A percentile compares a stretch with the other conserved stretches of the same genome.
Conservation (phyloP, 2,113 vertebrate species). For the Nerophis lumbriciformis region DNA sequence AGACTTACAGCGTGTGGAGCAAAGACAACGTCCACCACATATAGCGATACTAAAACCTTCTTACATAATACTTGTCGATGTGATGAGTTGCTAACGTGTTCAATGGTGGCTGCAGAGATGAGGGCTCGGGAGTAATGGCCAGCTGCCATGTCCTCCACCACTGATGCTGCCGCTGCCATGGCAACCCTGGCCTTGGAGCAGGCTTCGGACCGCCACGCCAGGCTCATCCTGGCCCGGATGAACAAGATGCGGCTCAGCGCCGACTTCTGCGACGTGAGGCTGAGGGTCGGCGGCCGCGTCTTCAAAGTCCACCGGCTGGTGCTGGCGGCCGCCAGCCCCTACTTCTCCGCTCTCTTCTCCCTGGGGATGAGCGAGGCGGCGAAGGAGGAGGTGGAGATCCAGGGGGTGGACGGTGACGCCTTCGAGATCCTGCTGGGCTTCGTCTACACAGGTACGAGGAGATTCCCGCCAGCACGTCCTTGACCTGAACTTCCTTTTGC, state of each 20-base stretch:
- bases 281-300: slow-evolving; percentile 79
- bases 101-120: slow-evolving; percentile 7
- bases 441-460: slow-evolving; percentile 84
- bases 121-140: slow-evolving; percentile 11
- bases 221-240: slow-evolving; percentile 85
- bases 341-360: slow-evolving; percentile 89
- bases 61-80: neutral
- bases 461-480: neutral
- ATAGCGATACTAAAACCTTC: too few species aligned
- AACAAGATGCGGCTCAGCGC: slow-evolving; percentile 83
- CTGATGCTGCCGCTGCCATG: slow-evolving; percentile 32
- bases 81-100: slow-evolving; percentile 1
- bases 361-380: slow-evolving; percentile 88
- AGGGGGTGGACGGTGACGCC: slow-evolving; percentile 82
- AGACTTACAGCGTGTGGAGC: too few species aligned
- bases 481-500: neutral
- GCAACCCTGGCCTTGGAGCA: slow-evolving; percentile 48
- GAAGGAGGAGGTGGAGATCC: slow-evolving; percentile 84
- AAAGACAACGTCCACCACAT: too few species aligned
- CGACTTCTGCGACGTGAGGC: slow-evolving; percentile 88
- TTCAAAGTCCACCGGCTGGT: slow-evolving; percentile 88
- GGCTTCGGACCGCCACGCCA: slow-evolving; percentile 81
- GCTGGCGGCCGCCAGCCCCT: slow-evolving; percentile 91
- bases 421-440: slow-evolving; percentile 89
- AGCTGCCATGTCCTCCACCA: slow-evolving; percentile 67